These are phyloP conservation scores for Adelges cooleyi DNA, from an alignment of 1,140 invertebrate species.

Conservation along the genomic window DNA sequence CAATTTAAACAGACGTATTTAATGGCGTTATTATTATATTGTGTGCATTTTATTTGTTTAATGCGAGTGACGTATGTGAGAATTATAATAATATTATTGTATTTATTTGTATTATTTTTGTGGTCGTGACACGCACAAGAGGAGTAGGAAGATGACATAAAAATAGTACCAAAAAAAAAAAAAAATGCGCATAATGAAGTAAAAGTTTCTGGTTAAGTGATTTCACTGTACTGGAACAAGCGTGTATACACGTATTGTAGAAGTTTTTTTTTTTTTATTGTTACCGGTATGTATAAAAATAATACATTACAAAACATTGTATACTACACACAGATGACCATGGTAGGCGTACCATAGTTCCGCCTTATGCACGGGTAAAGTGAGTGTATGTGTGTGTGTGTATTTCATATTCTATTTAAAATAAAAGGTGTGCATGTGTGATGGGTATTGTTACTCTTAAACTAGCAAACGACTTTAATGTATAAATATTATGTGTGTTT, in stretches of 20 bases:
- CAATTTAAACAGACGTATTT: no score
- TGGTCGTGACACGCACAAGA: constrained; percentile 6
- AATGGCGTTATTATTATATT: no score
- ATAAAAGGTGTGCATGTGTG: not conserved
- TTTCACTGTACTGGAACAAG: constrained; percentile 22
- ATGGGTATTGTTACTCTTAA: not conserved
- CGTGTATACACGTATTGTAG: not conserved
- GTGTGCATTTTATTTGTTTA: no score
- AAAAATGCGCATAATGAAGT: constrained; percentile 28
- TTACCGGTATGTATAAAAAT: not conserved
- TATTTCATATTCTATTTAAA: not conserved
- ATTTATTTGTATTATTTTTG: not conserved
- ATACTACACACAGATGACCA: not conserved
- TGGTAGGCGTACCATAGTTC: constrained; percentile 29
- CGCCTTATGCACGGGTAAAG: not conserved
- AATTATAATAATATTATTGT: no score
- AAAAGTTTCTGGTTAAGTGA: constrained; percentile 28
- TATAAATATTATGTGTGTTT: no score
- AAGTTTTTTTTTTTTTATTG: constrained; percentile 6
- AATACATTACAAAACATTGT: constrained; percentile 23
- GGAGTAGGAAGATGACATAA: not conserved
- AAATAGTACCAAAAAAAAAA: not conserved
- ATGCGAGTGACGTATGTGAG: no score
- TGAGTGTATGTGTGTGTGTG: not conserved
- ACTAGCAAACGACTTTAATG: not conserved